Percentiles rank a stretch among this genome's conserved stretches.
Evolutionary conservation across 2,113 vertebrate species (phyloP).

Genomic region (Pholis gunnellus): DNA sequence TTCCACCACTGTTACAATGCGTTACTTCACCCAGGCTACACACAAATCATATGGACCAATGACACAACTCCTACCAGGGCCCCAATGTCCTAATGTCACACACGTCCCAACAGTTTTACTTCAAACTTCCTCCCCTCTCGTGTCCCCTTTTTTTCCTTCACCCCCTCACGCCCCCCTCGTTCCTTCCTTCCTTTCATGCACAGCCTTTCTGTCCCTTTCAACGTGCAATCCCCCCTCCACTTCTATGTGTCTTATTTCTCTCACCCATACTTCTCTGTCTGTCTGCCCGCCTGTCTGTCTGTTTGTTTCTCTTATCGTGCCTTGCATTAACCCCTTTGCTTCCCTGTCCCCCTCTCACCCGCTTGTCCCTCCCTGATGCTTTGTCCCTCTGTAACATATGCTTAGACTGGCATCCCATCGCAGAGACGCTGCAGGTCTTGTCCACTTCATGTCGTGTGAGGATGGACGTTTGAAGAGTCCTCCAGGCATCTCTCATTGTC

Average conservation of each 20-base stretch:
- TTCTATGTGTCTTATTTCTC: conserved; percentile 43
- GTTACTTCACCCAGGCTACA: conserved; percentile 74
- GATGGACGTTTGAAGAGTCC: conserved; percentile 78
- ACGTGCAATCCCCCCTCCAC: conserved; percentile 33
- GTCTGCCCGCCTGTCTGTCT: conserved; percentile 26
- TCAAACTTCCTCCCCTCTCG: conserved; percentile 71
- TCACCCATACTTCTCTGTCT: conserved; percentile 41
- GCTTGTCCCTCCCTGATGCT: conserved; percentile 30
- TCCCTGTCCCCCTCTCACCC: conserved; percentile 29
- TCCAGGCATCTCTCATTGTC: conserved; percentile 80
- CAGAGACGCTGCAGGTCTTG: conserved; percentile 65
- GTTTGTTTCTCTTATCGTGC: conserved; percentile 47
- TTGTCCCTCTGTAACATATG: conserved; percentile 69
- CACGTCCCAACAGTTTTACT: conserved; percentile 79
- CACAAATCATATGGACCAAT: conserved; percentile 78
- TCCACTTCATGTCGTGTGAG: conserved; percentile 73
- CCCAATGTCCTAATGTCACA: conserved; percentile 81
- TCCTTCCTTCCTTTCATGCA: conserved; percentile 58
- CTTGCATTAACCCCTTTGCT: conserved; percentile 46
- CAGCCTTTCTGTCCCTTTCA: conserved; percentile 60
- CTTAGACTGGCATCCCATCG: conserved; percentile 59
- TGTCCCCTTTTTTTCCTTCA: conserved; percentile 37
- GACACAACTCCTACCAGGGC: conserved; percentile 77
- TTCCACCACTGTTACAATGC: conserved; percentile 77
- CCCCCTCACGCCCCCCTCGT: conserved; percentile 25